Evolutionary conservation across 2,797 vertebrate species (phyloP).

Genomic region (Silurus lanzhouensis): DNA sequence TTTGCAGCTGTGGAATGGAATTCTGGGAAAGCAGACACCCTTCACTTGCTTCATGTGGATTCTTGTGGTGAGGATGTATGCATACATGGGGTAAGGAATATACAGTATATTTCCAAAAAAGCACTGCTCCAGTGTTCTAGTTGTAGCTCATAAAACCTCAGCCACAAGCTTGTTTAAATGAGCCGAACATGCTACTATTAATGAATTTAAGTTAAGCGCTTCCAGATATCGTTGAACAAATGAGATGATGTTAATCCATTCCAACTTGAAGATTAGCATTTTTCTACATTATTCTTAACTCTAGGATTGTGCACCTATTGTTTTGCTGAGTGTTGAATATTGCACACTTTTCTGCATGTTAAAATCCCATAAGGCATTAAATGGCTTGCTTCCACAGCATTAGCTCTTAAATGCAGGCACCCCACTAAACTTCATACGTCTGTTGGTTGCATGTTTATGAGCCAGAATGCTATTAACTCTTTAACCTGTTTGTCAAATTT

Average conservation of each 20-base stretch:
- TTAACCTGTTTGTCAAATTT: slow-evolving; percentile 52
- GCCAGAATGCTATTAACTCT: slow-evolving; percentile 61
- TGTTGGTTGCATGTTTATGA: slow-evolving; percentile 56
- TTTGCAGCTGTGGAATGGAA: slow-evolving; percentile 56
- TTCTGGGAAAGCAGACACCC: slow-evolving; percentile 59
- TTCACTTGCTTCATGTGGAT: slow-evolving; percentile 49
- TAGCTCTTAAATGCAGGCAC: slow-evolving; percentile 55
- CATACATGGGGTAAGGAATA: not conserved
- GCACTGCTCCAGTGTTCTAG: slow-evolving; percentile 42
- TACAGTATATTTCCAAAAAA: not conserved
- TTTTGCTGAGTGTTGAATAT: slow-evolving; percentile 38
- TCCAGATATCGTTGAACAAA: not conserved
- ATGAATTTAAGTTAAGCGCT: not conserved
- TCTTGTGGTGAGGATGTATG: slow-evolving; percentile 55
- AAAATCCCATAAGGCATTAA: slow-evolving; percentile 34
- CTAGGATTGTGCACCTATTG: slow-evolving; percentile 29
- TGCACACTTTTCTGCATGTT: slow-evolving; percentile 13
- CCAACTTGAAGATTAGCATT: not conserved
- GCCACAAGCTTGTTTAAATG: slow-evolving; percentile 25
- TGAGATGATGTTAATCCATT: not conserved
- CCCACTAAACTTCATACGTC: slow-evolving; percentile 57
- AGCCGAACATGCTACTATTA: slow-evolving; percentile 2
- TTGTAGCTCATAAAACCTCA: not conserved
- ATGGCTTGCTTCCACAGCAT: slow-evolving; percentile 48
- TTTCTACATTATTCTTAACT: not conserved